Evolutionary conservation across 2,888 invertebrate species (phyloP).

Genomic region (Epistrophella euchroma): DNA sequence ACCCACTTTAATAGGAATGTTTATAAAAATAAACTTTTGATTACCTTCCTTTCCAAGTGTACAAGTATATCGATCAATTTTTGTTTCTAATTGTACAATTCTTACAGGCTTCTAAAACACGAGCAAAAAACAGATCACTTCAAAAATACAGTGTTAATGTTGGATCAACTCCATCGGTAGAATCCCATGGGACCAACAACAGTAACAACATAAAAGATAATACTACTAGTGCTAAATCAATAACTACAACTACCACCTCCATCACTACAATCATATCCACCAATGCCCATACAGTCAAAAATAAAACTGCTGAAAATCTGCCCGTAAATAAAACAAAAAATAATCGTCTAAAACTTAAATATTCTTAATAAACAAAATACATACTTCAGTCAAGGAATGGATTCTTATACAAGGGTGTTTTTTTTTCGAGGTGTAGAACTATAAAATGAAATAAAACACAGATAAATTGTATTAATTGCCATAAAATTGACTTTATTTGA

Average conservation of each 20-base stretch:
- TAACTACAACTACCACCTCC: constrained; percentile 71
- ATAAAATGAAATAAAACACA: too few relatives aligned
- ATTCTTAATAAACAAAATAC: not conserved
- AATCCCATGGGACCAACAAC: constrained; percentile 64
- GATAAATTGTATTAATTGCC: too few relatives aligned
- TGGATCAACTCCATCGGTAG: constrained; percentile 65
- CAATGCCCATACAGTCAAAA: constrained; percentile 70
- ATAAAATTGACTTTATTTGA: too few relatives aligned
- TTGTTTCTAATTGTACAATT: constrained; percentile 58
- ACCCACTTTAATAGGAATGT: constrained; percentile 16
- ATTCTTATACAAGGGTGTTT: not conserved
- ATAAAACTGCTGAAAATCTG: constrained; percentile 67
- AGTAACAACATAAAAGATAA: constrained; percentile 72
- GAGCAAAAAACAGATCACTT: constrained; percentile 71
- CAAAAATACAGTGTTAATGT: constrained; percentile 69
- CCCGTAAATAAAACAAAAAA: constrained; percentile 67
- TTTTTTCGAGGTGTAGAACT: too few relatives aligned
- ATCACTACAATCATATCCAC: constrained; percentile 74
- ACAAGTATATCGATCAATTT: constrained; percentile 41
- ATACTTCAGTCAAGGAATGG: not conserved
- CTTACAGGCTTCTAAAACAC: constrained; percentile 73
- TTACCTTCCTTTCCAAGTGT: constrained; percentile 35
- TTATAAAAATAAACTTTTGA: constrained; percentile 22
- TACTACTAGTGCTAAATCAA: constrained; percentile 57
- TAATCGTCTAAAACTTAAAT: constrained; percentile 49